A percentile compares a stretch with the other conserved stretches of the same genome.
Evolutionary conservation across 2,797 vertebrate species (phyloP).

Genomic region (Anas flavirostris): DNA sequence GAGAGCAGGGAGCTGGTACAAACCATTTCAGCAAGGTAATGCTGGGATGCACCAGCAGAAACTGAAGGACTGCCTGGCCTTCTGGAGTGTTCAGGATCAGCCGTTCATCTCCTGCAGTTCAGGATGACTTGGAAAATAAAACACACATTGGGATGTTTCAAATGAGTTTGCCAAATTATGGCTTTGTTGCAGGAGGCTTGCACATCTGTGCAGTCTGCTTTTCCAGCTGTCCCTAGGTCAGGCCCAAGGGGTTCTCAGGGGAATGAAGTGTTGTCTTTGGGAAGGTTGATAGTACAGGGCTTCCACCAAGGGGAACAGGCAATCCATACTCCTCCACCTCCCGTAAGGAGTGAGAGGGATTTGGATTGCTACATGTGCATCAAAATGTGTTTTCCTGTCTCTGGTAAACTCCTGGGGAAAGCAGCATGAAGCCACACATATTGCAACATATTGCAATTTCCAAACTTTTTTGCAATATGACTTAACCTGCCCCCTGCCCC

Average conservation of each 20-base stretch:
- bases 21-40: background rate
- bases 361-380: background rate
- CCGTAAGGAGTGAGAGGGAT: background rate
- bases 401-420: background rate
- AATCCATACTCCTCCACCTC: background rate
- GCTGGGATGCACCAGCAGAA: background rate
- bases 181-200: background rate
- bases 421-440: background rate
- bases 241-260: background rate
- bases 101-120: background rate
- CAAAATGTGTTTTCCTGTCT: background rate
- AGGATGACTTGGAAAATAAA: background rate
- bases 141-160: background rate
- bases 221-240: background rate
- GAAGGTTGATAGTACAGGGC: background rate
- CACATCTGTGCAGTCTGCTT: background rate
- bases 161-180: background rate
- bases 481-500: background rate
- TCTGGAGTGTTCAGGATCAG: background rate
- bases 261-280: rapidly evolving
- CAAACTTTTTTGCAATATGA: background rate
- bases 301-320: background rate
- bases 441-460: background rate
- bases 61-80: background rate
- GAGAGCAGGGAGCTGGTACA: background rate